Base-by-base conservation (phyloP, 2,113 vertebrate genomes). In the Elaphurus davidianus region DNA sequence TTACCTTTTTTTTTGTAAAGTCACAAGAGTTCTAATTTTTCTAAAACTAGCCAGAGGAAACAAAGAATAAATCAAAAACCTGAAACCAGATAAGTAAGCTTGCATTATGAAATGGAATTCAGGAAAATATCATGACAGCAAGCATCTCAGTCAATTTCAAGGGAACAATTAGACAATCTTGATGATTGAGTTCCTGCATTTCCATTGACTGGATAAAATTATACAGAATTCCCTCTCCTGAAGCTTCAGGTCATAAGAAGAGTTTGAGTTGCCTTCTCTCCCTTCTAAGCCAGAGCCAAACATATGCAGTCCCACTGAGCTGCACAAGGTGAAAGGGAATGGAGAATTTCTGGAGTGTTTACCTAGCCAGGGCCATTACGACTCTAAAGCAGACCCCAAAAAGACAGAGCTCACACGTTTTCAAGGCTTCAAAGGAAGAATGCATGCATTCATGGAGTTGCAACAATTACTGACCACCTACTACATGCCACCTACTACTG, bases 11-110 rank as follows among this genome's bases (percentile, higher is more conserved):
- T 74, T 94, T 71, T 27, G 17, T 57, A 78, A 98, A 98, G 55
- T 92, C 96, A 97, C 93, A 97, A 93, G 86, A 74, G 47, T 97
- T 93, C 91, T 93, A 96, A 96, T 98, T 96, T 98, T 94, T 96
- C 94, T 97, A 87, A 94, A 94, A 97, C 62, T 96, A 96, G 30
- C 64, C 87, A 85, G 64, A 87, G 76, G 79, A 96, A 84, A 89
- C 45, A 40, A 86, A 87, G 45, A 74, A 97, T 97, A 87, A 92
- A 96, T 96, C 36, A 92, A 90, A 91, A 94, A 76, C 21, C 43
- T 87, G 30, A 96, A 98, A 90, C 55, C 59, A 85, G 94, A 96
- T 90, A 96, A 95, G 57, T n/a, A 93, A 91, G 85, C 52, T 95
- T 76, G 16, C 23, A 40, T 90, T 90, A 84, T 30, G 79, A 95